Evolutionary conservation across 2,888 invertebrate genomes (phyloP).

Genomic region (Biston betularia): DNA sequence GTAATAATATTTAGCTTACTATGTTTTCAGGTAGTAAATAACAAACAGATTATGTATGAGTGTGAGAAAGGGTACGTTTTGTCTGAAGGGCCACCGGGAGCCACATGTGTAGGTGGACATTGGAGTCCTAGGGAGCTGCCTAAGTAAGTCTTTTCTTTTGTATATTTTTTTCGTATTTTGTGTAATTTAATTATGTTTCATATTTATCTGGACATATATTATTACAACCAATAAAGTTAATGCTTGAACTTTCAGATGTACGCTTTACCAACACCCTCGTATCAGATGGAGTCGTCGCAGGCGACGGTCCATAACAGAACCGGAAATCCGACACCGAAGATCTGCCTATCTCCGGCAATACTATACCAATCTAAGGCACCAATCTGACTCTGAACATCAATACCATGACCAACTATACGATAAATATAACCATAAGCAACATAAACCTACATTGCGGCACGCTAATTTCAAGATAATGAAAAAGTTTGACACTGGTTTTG

Average conservation of each 20-base stretch:
- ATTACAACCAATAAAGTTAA: neutral
- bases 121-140: slow-evolving; percentile 97
- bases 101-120: slow-evolving; percentile 96
- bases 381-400: slow-evolving; percentile 63
- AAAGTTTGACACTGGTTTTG: slow-evolving; percentile 72
- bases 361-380: slow-evolving; percentile 69
- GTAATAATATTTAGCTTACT: no score
- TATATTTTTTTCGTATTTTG: no score
- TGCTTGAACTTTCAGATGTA: slow-evolving; percentile 85
- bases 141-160: slow-evolving; percentile 75
- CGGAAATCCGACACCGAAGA: slow-evolving; percentile 72
- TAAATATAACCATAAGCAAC: slow-evolving; percentile 76
- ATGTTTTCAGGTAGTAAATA: slow-evolving; percentile 89
- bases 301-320: slow-evolving; percentile 83
- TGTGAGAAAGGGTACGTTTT: slow-evolving; percentile 96
- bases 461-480: slow-evolving; percentile 82
- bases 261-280: slow-evolving; percentile 94
- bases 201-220: neutral
- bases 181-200: no score
- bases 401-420: slow-evolving; percentile 72
- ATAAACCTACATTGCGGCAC: slow-evolving; percentile 78
- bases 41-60: slow-evolving; percentile 98
- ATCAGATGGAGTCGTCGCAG: slow-evolving; percentile 92
- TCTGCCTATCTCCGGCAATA: slow-evolving; percentile 77
- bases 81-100: slow-evolving; percentile 95